Evolutionary conservation across 2,888 invertebrate species (phyloP), one percentile per base, ranked within the genome.

Genomic region (Caenorhabditis macrosperma): DNA sequence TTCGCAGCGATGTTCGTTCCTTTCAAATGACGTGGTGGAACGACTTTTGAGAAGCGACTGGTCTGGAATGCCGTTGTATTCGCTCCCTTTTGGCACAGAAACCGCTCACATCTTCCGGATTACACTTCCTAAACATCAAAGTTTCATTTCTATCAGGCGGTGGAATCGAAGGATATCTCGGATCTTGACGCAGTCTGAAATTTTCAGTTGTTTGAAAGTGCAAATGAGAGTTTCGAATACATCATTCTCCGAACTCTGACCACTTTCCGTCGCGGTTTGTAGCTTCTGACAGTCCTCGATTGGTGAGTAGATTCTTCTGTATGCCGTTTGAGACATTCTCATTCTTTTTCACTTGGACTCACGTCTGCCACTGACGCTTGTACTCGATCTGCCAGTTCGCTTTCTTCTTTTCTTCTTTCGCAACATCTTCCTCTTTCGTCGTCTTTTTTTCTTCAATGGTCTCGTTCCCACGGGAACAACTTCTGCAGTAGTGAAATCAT

Each of bases 11-110:
- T 15, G 3, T 38, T 6, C 10, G n/a, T 26, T 30, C 74, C 74
- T 50, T 64, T 64, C 17, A 74, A 17, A 50, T 74, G 74, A 22
- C 64, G n/a, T 3, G 74, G 74, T 17, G 74, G 64, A 7, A 74
- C 59, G 2, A 50, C 74, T 55, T 64, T 74, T 10, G 33, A 15
- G 44, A 46, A 63, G 3, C 63, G 48, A 22, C 33, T 22, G 12
- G 15, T 48, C 59, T 68, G 57, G n/a, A 38, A 22, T 1, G n/a
- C 24, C 20, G 41, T 28, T 54, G 28, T 3, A 22, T 50, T 17
- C 7, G 15, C 17, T 46, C n/a, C n/a, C n/a, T n/a, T n/a, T n/a
- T n/a, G n/a, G n/a, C n/a, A 9, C 22, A 26, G 3, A 38, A 0
- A 28, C 24, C 38, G 12, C 64, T 30, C n/a, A 55, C 63, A 15